Conservation (phyloP, 2,888 invertebrate genomes). For the Pristionchus mayeri region DNA sequence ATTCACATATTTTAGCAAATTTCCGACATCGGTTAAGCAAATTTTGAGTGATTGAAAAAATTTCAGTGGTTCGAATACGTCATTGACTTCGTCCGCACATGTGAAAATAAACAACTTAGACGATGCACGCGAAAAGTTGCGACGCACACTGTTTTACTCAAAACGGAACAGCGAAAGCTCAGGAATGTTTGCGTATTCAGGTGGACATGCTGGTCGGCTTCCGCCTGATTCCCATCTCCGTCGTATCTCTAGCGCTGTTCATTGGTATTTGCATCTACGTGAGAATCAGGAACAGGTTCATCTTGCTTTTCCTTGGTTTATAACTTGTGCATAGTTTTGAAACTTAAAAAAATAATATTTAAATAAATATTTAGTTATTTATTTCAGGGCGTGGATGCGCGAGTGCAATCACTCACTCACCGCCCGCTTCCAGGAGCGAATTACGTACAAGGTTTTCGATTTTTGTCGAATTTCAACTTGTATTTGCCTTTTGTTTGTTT, state of each 20-base stretch:
- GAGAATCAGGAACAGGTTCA: not conserved
- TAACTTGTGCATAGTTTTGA: too few relatives aligned
- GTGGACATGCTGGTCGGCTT: not conserved
- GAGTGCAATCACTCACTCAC: conserved; percentile 17
- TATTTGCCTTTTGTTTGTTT: too few relatives aligned
- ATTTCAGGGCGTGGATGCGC: not conserved
- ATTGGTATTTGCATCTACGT: conserved; percentile 9
- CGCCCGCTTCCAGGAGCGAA: conserved; percentile 23
- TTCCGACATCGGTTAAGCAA: too few relatives aligned
- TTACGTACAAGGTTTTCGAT: not conserved
- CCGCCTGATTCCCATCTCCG: not conserved
- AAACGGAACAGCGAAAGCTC: not conserved
- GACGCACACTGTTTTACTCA: not conserved
- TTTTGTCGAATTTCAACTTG: too few relatives aligned
- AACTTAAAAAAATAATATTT: too few relatives aligned
- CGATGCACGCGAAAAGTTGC: not conserved
- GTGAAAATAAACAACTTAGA: too few relatives aligned
- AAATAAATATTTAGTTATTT: not conserved
- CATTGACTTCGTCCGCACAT: conserved; percentile 5
- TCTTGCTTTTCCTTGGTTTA: too few relatives aligned
- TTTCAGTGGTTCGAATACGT: conserved; percentile 28
- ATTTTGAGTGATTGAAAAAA: too few relatives aligned
- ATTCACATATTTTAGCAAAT: too few relatives aligned
- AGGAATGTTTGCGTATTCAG: not conserved
- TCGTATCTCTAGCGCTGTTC: not conserved